A percentile compares a stretch with the other conserved stretches of the same genome.
Evolutionary conservation across 2,113 vertebrate species (phyloP).

Genomic region (Pelvicachromis taeniatus): DNA sequence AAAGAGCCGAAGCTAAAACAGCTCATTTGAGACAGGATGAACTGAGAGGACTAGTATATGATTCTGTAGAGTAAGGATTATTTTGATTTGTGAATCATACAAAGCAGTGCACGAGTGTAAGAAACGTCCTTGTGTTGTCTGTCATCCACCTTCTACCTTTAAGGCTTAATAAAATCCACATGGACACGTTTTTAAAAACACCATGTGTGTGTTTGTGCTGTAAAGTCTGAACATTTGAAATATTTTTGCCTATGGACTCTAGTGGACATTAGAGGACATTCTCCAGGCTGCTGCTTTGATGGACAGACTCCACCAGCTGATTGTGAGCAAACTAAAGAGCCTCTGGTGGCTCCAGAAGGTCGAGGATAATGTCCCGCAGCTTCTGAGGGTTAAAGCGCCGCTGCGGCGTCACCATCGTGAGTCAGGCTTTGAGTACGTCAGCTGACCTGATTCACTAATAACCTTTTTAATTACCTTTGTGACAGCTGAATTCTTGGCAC

Average conservation of each 20-base stretch:
- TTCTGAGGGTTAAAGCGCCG: neutral
- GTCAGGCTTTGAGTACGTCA: neutral
- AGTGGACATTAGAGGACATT: neutral
- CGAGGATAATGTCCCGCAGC: neutral
- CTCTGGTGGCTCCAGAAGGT: neutral
- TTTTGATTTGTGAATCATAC: neutral
- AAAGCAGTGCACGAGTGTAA: neutral
- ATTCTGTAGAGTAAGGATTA: neutral
- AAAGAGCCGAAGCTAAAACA: neutral
- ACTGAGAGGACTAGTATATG: neutral
- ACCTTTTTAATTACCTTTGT: neutral
- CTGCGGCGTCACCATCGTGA: neutral
- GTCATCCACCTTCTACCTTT: neutral
- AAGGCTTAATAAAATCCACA: neutral
- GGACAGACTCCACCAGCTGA: neutral
- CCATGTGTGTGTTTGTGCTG: neutral
- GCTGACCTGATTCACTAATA: neutral
- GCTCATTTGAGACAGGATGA: neutral
- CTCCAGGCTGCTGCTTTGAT: neutral
- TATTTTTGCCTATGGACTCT: neutral
- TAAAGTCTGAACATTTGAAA: neutral
- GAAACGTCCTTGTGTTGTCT: neutral
- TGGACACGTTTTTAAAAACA: neutral
- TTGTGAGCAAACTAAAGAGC: neutral
- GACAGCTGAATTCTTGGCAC: neutral